Conservation (phyloP, 2,113 vertebrate genomes). For the Lycaon pictus region DNA sequence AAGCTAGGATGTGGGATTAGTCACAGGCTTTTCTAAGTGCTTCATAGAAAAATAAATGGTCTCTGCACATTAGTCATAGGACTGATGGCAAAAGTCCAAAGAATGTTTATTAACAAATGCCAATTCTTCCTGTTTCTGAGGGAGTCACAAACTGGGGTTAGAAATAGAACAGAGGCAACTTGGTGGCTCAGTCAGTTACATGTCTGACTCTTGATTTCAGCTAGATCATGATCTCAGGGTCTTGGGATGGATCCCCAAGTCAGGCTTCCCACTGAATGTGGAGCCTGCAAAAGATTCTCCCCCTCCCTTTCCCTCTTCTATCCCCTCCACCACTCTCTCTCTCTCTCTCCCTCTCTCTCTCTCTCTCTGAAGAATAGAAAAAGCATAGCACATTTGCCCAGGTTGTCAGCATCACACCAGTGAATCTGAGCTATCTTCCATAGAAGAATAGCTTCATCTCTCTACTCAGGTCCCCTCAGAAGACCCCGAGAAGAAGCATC, state of each 20-base stretch:
- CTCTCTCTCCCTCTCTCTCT: not conserved
- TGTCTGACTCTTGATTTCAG: too few relatives aligned
- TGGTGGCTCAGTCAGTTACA: too few relatives aligned
- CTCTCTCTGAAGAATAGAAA: not conserved
- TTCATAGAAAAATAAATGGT: not conserved
- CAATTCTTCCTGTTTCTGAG: not conserved
- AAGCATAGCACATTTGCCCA: not conserved
- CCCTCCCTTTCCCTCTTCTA: not conserved
- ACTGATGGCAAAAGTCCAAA: not conserved
- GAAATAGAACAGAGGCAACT: not conserved
- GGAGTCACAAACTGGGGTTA: not conserved
- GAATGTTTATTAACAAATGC: not conserved
- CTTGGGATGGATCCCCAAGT: not conserved
- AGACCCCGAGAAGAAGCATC: not conserved
- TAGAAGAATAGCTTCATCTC: not conserved
- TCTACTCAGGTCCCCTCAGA: not conserved
- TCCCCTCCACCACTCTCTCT: not conserved
- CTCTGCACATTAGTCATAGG: too few relatives aligned
- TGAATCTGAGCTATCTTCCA: not conserved
- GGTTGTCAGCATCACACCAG: not conserved
- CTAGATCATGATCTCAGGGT: too few relatives aligned
- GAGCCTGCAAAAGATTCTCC: not conserved
- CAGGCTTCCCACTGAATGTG: not conserved
- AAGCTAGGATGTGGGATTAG: accelerated
- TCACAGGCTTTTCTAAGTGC: not conserved